These are phyloP conservation scores for Drosophila sucinea DNA, from an alignment of 1,140 invertebrate genomes.

Conservation along the genomic window DNA sequence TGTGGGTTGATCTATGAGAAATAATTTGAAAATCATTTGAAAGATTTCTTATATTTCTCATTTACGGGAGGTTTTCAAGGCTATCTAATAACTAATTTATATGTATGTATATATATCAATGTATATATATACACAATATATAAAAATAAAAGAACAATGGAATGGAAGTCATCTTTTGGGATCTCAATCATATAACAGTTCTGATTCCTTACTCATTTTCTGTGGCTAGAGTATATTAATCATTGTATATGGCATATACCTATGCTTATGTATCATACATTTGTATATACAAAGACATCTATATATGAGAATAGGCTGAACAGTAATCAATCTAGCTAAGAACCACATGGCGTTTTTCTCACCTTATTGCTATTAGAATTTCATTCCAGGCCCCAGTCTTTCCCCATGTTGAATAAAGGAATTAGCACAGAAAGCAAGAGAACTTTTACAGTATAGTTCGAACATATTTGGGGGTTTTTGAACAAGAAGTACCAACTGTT, in stretches of 20 bases:
- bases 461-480: not conserved
- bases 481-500: not conserved
- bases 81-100: constrained; percentile 15
- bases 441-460: too few species aligned
- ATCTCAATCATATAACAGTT: constrained; percentile 25
- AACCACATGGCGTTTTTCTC: constrained; percentile 4
- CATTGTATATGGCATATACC: constrained; percentile 34
- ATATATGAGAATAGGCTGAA: not conserved
- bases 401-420: not conserved
- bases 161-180: constrained; percentile 28
- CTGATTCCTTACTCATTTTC: constrained; percentile 32
- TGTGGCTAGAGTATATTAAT: constrained; percentile 23
- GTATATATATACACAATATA: not conserved
- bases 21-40: not conserved
- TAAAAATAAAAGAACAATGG: constrained; percentile 27
- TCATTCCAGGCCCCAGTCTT: not conserved
- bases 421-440: not conserved
- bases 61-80: constrained; percentile 8
- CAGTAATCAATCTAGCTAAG: not conserved
- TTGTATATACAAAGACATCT: constrained; percentile 11
- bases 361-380: constrained; percentile 1
- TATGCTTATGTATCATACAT: constrained; percentile 50
- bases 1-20: constrained; percentile 7
- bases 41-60: not conserved
- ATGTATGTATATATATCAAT: not conserved